Percentiles rank a stretch among this genome's conserved stretches.
These are phyloP conservation scores for Heliornis fulica DNA, from an alignment of 2,113 vertebrate genomes.

Conservation along the genomic window DNA sequence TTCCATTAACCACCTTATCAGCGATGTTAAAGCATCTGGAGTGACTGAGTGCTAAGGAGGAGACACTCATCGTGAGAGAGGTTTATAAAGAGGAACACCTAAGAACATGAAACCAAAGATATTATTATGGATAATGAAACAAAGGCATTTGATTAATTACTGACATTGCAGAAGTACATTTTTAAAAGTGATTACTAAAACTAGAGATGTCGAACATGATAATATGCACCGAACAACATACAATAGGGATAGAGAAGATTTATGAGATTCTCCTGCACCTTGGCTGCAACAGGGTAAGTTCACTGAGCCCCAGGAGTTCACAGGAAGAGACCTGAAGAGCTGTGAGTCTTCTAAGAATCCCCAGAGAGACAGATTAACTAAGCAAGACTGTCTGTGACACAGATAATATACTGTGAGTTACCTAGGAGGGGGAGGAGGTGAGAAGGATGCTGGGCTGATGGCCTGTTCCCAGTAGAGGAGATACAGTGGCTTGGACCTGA, in stretches of 20 bases:
- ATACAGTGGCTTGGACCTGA: neutral
- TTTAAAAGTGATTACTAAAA: constrained; percentile 16
- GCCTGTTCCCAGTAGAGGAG: neutral
- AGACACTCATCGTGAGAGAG: neutral
- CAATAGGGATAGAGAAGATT: constrained; percentile 12
- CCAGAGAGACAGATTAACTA: neutral
- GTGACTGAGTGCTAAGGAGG: neutral
- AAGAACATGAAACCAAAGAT: constrained; percentile 39
- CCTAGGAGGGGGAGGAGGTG: neutral
- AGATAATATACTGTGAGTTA: neutral
- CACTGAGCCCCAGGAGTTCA: neutral
- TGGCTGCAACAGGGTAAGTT: neutral
- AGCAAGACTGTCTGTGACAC: neutral
- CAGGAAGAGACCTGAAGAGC: neutral
- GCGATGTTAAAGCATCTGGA: neutral
- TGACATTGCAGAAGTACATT: neutral
- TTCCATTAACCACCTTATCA: constrained; percentile 42
- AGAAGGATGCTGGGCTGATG: neutral
- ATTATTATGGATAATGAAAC: constrained; percentile 50
- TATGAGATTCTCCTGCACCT: constrained; percentile 15
- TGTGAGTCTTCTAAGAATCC: neutral
- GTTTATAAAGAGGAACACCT: constrained; percentile 26
- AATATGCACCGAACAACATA: neutral
- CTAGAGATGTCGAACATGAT: constrained; percentile 19
- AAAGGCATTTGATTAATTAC: constrained; percentile 66